Evolutionary conservation across 1,140 invertebrate species (phyloP), one percentile per base, ranked within the genome.

Genomic region (Steinernema khuongi): DNA sequence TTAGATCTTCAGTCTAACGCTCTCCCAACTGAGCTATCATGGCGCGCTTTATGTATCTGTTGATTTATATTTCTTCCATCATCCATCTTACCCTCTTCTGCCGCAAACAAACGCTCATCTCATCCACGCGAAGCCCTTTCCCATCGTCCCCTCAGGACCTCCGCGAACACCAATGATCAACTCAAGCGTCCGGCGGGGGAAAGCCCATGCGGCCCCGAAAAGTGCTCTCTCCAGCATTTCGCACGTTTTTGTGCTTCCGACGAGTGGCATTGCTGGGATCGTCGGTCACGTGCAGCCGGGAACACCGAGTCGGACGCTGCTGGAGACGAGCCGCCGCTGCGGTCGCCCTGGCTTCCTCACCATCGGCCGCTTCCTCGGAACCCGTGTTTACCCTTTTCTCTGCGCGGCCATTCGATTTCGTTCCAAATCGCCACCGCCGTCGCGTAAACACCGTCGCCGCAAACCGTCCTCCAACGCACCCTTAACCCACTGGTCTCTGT

Each of bases 1-100:
- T 85, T 86, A 84, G 85, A 86, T 87, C 85, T 86, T 86, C 85
- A 87, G 86, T 86, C 85, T 83, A 86, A 86, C 86, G 86, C 86
- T 86, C 85, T 86, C 77, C 79, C 79, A 80, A 77, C 76, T 77
- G 76, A 77, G 76, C 76, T 77, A 77, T 77, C 74, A 71, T 68
- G 74, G 74, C 74, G 7, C n/a, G 36, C 7, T 41, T 41, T 11
- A 11, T n/a, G n/a, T 11, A 11, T 41, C 36, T 41, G 7, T 41
- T n/a, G 7, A 41, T 41, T 7, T 7, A 41, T 41, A n/a, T n/a
- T n/a, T n/a, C n/a, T n/a, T n/a, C n/a, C n/a, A n/a, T n/a, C n/a
- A n/a, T n/a, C n/a, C n/a, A n/a, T n/a, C n/a, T n/a, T n/a, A n/a
- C n/a, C n/a, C n/a, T n/a, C n/a, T n/a, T n/a, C n/a, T n/a, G n/a